Percentiles rank a stretch among this genome's conserved stretches.
Conservation (phyloP, 1,140 invertebrate species). For the Mercenaria mercenaria region DNA sequence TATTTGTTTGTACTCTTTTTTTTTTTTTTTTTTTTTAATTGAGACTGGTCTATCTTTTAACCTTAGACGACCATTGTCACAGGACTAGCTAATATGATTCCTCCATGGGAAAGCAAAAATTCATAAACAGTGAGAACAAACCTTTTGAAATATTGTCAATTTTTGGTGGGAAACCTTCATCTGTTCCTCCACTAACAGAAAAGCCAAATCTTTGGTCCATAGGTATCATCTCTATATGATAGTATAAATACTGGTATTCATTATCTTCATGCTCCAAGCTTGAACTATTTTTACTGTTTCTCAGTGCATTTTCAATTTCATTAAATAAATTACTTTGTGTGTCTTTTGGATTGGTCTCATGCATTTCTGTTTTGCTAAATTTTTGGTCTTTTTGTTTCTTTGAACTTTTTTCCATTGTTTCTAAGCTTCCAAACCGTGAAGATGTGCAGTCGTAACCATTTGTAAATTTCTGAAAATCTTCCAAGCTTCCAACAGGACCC, state of each 20-base stretch:
- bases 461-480: conserved; percentile 65
- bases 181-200: conserved; percentile 87
- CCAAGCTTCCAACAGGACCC: conserved; percentile 54
- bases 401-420: conserved; percentile 12
- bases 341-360: neutral
- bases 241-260: conserved; percentile 53
- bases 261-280: conserved; percentile 32
- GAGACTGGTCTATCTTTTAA: too few species aligned
- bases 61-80: too few species aligned
- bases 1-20: too few species aligned
- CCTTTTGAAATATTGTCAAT: conserved; percentile 87
- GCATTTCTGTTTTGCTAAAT: neutral
- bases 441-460: conserved; percentile 53
- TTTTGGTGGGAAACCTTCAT: conserved; percentile 86
- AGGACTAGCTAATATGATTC: too few species aligned
- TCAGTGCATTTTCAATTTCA: conserved; percentile 60
- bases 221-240: conserved; percentile 75
- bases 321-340: conserved; percentile 36
- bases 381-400: conserved; percentile 33
- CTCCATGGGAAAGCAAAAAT: too few species aligned
- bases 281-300: conserved; percentile 7
- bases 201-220: conserved; percentile 87
- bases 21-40: too few species aligned
- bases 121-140: too few species aligned
- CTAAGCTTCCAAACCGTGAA: conserved; percentile 45